phyloP scores from a whole-genome alignment of 2,113 vertebrate species.

The Zosterops pallidus region DNA sequence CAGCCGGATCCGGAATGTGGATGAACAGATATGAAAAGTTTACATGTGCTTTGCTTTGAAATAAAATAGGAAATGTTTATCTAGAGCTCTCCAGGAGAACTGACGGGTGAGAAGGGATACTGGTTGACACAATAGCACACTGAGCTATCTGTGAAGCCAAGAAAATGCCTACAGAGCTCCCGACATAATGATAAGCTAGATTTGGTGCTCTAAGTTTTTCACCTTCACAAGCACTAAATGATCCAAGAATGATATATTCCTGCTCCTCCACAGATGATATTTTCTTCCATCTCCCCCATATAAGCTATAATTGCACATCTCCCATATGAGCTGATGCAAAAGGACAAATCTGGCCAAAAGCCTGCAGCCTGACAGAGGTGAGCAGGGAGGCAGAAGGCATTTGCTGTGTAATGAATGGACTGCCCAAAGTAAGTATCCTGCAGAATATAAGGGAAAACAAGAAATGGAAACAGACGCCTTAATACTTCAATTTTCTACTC shows the following conservation, averaged over 20 bases:
- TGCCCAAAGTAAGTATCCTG: constrained; percentile 6
- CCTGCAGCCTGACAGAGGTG: constrained; percentile 13
- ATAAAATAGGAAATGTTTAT: constrained; percentile 4
- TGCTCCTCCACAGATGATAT: constrained; percentile 29
- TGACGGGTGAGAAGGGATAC: neutral
- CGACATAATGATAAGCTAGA: neutral
- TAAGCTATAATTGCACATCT: constrained; percentile 24
- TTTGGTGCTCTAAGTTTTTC: neutral
- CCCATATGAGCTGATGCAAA: neutral
- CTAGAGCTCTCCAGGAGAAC: neutral
- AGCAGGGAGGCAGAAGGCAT: neutral
- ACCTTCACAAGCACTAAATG: constrained; percentile 34
- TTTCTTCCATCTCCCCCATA: constrained; percentile 37
- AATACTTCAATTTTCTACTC: neutral
- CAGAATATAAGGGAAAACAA: constrained; percentile 5
- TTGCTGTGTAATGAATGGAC: constrained; percentile 21
- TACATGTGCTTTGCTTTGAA: constrained; percentile 19
- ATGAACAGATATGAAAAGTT: neutral
- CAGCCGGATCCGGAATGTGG: neutral
- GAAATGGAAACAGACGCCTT: constrained; percentile 2
- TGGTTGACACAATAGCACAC: neutral
- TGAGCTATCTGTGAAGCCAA: neutral
- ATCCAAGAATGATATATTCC: constrained; percentile 24
- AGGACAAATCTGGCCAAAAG: constrained; percentile 30
- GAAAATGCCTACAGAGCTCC: neutral